Evolutionary conservation across 1,140 invertebrate species (phyloP), one percentile per base, ranked within the genome.

Genomic region (Bombus fervidus): DNA sequence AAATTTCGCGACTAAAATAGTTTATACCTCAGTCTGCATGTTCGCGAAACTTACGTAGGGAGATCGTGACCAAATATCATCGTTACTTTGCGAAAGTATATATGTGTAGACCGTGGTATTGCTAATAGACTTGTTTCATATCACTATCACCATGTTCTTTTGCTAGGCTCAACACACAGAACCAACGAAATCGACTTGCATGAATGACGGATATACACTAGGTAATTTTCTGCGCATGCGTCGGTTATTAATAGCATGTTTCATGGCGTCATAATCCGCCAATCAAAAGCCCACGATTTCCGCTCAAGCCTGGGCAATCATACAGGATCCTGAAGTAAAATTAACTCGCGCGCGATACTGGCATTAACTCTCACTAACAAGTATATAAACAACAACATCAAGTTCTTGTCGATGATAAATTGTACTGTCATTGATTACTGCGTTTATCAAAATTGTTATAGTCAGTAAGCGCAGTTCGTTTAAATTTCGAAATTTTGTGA

Each of bases 201-300:
- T 94, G 93, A 94, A 94, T 94, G 94, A 94, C 93, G 93, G 93
- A 94, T 93, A 92, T 91, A 89, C 92, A 93, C 90, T 80, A 86
- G 74, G 83, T 73, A 76, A 62, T 39, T 62, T 73, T 68, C 12
- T 78, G 91, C 92, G 93, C 91, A 86, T 94, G 94, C 93, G 93
- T 81, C n/a, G 73, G 85, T 91, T 94, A 94, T 94, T 93, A 93
- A 94, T 94, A 94, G 93, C 90, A 75, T 47, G 34, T 39, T 37
- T 73, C 69, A 66, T 92, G 90, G 90, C 94, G 94, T 94, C 94
- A 94, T 43, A 59, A 69, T 8, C 22, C 18, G 41, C 94, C 93
- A 94, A 94, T 93, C 76, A 39, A 8, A 77, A 6, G 5, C 34
- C 74, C 34, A 43, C 79, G 62, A 86, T 90, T 90, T 87, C 89